Percentiles rank a stretch among this genome's conserved stretches.
phyloP scores from a whole-genome alignment of 1,140 invertebrate species.

The Battus philenor region DNA sequence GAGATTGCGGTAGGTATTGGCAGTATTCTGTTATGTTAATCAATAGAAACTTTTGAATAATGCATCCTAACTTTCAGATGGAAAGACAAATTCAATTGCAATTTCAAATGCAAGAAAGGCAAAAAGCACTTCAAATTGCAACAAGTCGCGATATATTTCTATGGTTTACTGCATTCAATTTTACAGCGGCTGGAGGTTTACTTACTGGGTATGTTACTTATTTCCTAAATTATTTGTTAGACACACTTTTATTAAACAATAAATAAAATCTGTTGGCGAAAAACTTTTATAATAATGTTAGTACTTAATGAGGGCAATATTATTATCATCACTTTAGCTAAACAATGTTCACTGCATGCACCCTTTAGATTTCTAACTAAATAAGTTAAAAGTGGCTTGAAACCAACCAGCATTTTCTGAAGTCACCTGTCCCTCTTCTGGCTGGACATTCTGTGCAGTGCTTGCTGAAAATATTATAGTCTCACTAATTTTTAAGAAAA shows the following conservation, averaged over 20 bases:
- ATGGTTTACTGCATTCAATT: slow-evolving; percentile 84
- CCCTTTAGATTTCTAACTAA: not conserved
- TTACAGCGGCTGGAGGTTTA: slow-evolving; percentile 75
- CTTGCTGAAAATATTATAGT: too few species aligned
- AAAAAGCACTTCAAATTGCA: slow-evolving; percentile 84
- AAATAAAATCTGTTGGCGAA: not conserved
- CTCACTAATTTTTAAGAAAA: too few species aligned
- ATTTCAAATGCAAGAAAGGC: slow-evolving; percentile 85
- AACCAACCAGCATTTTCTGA: too few species aligned
- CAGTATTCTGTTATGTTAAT: slow-evolving; percentile 5
- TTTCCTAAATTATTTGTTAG: too few species aligned
- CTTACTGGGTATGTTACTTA: slow-evolving; percentile 74
- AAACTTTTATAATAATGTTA: not conserved
- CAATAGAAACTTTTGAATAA: slow-evolving; percentile 5
- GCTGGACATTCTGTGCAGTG: too few species aligned
- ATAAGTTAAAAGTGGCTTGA: not conserved
- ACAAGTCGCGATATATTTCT: slow-evolving; percentile 82
- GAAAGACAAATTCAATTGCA: slow-evolving; percentile 85
- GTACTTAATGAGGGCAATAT: not conserved
- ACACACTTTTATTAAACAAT: not conserved
- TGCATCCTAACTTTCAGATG: slow-evolving; percentile 40
- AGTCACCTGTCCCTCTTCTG: too few species aligned
- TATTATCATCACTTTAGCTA: not conserved
- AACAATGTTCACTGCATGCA: not conserved
- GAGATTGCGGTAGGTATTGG: slow-evolving; percentile 76